Conservation (phyloP, 2,888 invertebrate species). For the Myathropa florea region DNA sequence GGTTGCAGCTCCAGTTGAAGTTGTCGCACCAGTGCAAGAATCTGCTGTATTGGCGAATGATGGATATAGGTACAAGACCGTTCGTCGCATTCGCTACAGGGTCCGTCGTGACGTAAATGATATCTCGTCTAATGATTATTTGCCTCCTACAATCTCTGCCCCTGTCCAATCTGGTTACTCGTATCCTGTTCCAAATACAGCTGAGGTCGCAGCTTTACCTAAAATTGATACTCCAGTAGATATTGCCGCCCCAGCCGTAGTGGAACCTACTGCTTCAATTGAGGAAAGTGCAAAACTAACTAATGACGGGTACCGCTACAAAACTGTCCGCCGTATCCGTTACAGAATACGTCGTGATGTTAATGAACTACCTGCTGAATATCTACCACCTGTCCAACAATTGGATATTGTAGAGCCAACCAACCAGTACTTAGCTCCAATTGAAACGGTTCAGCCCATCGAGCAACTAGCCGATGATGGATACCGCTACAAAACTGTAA, state of each 20-base stretch:
- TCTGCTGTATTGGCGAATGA: slow-evolving; percentile 54
- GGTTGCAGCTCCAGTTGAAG: slow-evolving; percentile 24
- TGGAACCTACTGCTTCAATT: slow-evolving; percentile 6
- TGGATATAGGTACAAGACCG: slow-evolving; percentile 72
- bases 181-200: slow-evolving; percentile 38
- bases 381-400: slow-evolving; percentile 36
- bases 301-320: slow-evolving; percentile 58
- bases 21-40: background rate
- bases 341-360: slow-evolving; percentile 55
- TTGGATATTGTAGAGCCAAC: background rate
- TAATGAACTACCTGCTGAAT: slow-evolving; percentile 32
- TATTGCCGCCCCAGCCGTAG: background rate
- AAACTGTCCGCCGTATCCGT: slow-evolving; percentile 52
- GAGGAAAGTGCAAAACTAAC: slow-evolving; percentile 28
- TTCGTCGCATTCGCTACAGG: slow-evolving; percentile 67
- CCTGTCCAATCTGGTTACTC: slow-evolving; percentile 15
- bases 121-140: slow-evolving; percentile 39
- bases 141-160: slow-evolving; percentile 42
- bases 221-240: background rate
- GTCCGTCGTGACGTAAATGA: slow-evolving; percentile 72
- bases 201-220: background rate
- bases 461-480: slow-evolving; percentile 38
- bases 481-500: slow-evolving; percentile 40
- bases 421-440: background rate
- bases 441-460: background rate